A percentile compares a stretch with the other conserved stretches of the same genome.
Evolutionary conservation across 1,140 invertebrate species (phyloP).

Genomic region (Lepidurus apus): DNA sequence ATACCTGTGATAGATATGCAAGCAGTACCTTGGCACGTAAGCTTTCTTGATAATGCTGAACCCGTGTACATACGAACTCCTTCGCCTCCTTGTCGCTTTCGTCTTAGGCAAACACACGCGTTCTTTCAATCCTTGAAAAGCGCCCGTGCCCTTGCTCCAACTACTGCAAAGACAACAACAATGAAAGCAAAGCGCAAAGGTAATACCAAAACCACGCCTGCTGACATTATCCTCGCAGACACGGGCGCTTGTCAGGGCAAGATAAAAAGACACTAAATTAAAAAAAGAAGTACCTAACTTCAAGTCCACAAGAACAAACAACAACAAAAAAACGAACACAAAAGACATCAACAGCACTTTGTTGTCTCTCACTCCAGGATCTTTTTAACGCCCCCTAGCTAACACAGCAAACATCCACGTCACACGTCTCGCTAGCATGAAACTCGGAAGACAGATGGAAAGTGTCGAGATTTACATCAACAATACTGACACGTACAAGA

Average conservation of each 20-base stretch:
- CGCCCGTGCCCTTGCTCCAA: background rate
- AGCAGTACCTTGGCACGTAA: background rate
- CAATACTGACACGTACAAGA: constrained; percentile 6
- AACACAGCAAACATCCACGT: background rate
- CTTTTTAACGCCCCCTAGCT: background rate
- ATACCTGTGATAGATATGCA: background rate
- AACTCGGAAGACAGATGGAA: background rate
- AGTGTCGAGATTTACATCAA: constrained; percentile 4
- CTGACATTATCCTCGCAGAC: background rate
- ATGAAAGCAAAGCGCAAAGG: background rate
- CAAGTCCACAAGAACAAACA: background rate
- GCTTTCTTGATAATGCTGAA: background rate
- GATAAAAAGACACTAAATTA: background rate
- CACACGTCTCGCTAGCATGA: background rate
- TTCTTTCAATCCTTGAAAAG: constrained; percentile 14
- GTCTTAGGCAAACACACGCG: background rate
- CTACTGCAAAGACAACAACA: constrained; percentile 6
- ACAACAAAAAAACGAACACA: background rate
- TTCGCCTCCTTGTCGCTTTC: background rate
- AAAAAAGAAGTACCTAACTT: background rate
- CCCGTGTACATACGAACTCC: background rate
- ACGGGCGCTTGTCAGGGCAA: too few relatives aligned
- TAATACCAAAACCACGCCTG: background rate
- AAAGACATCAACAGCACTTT: background rate
- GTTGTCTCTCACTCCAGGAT: background rate